Base-by-base conservation (phyloP, 2,797 vertebrate genomes). In the Epinephelus malabaricus region DNA sequence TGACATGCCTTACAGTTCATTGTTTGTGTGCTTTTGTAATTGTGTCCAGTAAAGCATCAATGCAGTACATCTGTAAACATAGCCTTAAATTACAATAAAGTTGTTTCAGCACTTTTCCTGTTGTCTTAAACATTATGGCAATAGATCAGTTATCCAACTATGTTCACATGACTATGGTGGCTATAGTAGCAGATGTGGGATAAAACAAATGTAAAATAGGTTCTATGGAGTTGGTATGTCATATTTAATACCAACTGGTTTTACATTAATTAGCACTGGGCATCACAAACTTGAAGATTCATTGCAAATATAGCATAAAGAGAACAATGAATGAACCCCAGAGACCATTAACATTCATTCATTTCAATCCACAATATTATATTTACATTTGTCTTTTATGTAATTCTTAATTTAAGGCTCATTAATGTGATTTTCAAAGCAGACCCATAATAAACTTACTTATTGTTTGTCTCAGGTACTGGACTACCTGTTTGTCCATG, bases 401-500 rank as follows among this genome's bases (percentile, higher is more conserved):
- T 21, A 23, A 8, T 67, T 7, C 2, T 0, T 6, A 34, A 13
- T 71, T 56, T 7, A 47, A 58, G 23, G 34, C 23, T 34, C 19
- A 25, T 11, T 54, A 1, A 46, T 12, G 2, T 45, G 8, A 40
- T 49, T 2, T 69, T 69, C 10, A 59, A 53, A 60, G 12, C 18
- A 46, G 19, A 51, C 2, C 9, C 18, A 34, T 66, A 18, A 53
- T 77, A 58, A 86, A 78, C 40, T 17, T 67, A 67, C 8, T 70
- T 82, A 25, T 64, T 85, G 25, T 84, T 79, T 83, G 69, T 78
- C 58, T 3, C 91, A 99, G 98, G 97, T 99, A 75, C 94, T 99
- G 88, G 98, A 99, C 88, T 99, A 99, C 91, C 94, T 99, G 82
- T 98, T 98, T 94, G 94, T 95, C 87, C 97, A 97, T 1, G 95